Evolutionary conservation across 2,888 invertebrate species (phyloP), one percentile per base, ranked within the genome.

Genomic region (Lasioglossum malachurum): DNA sequence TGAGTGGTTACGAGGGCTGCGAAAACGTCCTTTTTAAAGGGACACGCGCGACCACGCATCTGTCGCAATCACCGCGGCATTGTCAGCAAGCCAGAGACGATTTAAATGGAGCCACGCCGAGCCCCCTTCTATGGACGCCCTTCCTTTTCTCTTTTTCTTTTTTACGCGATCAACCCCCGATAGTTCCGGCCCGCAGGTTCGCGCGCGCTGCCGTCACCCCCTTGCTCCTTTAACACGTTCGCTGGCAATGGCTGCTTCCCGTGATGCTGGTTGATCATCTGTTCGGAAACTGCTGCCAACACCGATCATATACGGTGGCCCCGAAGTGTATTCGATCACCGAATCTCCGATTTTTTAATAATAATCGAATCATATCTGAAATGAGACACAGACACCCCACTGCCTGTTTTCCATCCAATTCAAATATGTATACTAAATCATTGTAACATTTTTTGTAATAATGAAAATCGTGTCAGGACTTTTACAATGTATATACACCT

Each of bases 11-110:
- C 80, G 84, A 83, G 87, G 91, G 90, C 92, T 89, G 91, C 89
- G 89, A 89, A 91, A 92, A 88, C 89, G 82, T 86, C 80, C 86
- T 92, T 88, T 88, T 90, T 91, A 94, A 93, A 88, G 89, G 91
- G 69, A 69, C 69, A 89, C 92, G 91, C 91, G 89, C 91, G 91
- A 53, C 84, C 90, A 80, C 88, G 84, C 94, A 94, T 94, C 94
- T 95, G 95, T 94, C 94, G 93, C 93, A 91, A 94, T 94, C 92
- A 92, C 84, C 89, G 74, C 80, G 87, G 89, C 92, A 94, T 94
- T 94, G 93, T 94, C 93, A 85, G 92, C 91, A 86, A 38, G 78
- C 86, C 84, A 80, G 74, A 80, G 82, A 75, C 83, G 88, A 90
- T 91, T 89, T 90, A 91, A 91, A 91, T 87, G 79, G 84, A 75